Percentiles rank a stretch among this genome's conserved stretches.
Conservation (phyloP, 92 coral and sea anemone genomes). For the Meandrina meandrites region DNA sequence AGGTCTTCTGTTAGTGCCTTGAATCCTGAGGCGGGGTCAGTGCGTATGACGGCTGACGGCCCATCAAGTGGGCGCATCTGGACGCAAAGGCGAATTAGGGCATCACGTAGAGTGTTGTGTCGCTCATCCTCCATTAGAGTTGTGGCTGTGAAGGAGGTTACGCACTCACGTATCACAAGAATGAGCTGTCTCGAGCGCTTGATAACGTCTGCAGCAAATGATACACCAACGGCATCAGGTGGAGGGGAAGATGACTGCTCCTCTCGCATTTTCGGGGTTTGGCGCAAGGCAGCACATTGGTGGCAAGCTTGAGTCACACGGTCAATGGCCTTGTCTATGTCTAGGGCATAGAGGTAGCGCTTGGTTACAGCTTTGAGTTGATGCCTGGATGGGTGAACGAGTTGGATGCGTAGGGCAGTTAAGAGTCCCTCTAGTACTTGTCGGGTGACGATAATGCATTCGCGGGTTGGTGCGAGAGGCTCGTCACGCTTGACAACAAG, state of each 20-base stretch:
- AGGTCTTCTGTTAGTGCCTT: background rate
- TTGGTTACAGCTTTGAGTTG: constrained; percentile 46
- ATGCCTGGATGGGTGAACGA: constrained; percentile 51
- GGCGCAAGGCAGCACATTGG: constrained; percentile 43
- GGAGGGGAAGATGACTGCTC: constrained; percentile 52
- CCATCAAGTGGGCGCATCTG: background rate
- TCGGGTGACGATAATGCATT: constrained; percentile 60
- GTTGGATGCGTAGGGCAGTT: constrained; percentile 58
- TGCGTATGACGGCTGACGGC: background rate
- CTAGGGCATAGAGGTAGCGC: constrained; percentile 55
- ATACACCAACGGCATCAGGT: constrained; percentile 43
- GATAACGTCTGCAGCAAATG: constrained; percentile 54
- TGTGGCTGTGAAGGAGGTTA: constrained; percentile 55
- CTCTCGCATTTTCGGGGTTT: constrained; percentile 17
- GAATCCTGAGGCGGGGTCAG: background rate
- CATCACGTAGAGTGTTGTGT: constrained; percentile 52
- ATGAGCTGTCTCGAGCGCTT: constrained; percentile 50
- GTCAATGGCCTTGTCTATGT: constrained; percentile 57
- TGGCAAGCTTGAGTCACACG: constrained; percentile 34
- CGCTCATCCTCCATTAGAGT: constrained; percentile 38
- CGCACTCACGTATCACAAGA: constrained; percentile 37
- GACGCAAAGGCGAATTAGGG: background rate
- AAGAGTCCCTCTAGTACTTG: constrained; percentile 55
- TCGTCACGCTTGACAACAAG: constrained; percentile 54
- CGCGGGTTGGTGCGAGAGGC: constrained; percentile 43